These are phyloP conservation scores for Cerceris ruficornis DNA, from an alignment of 2,888 invertebrate species.

Conservation along the genomic window DNA sequence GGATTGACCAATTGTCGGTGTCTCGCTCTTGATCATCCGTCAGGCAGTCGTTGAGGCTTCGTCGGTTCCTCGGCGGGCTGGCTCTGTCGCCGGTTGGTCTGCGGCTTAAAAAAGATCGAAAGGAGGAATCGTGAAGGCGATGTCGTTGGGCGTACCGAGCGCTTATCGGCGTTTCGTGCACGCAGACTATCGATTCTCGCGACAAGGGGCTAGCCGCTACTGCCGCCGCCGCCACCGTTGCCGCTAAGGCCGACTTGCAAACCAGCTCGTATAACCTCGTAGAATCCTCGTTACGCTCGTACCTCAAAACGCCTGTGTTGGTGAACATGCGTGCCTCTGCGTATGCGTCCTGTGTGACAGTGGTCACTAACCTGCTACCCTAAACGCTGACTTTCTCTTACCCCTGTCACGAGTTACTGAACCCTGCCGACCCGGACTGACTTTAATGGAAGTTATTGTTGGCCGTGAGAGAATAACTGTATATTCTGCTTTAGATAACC, in stretches of 20 bases:
- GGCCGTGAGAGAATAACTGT: no score
- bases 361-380: conserved; percentile 48
- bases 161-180: conserved; percentile 72
- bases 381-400: no score
- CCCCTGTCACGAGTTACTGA: no score
- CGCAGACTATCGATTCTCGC: conserved; percentile 80
- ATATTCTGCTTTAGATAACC: no score
- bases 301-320: not conserved
- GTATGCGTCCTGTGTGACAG: conserved; percentile 11
- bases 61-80: conserved; percentile 37
- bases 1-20: conserved; percentile 41
- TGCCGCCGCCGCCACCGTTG: conserved; percentile 58
- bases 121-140: conserved; percentile 38
- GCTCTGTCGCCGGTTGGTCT: not conserved
- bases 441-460: no score
- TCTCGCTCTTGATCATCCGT: conserved; percentile 22
- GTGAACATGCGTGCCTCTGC: conserved; percentile 28
- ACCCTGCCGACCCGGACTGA: no score
- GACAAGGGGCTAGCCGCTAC: conserved; percentile 64
- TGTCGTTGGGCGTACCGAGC: conserved; percentile 53
- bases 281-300: conserved; percentile 24
- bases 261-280: conserved; percentile 41
- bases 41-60: conserved; percentile 3
- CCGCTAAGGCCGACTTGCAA: conserved; percentile 59
- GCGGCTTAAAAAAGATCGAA: conserved; percentile 13